Evolutionary conservation across 2,888 invertebrate genomes (phyloP).

Genomic region (Lasioglossum morio): DNA sequence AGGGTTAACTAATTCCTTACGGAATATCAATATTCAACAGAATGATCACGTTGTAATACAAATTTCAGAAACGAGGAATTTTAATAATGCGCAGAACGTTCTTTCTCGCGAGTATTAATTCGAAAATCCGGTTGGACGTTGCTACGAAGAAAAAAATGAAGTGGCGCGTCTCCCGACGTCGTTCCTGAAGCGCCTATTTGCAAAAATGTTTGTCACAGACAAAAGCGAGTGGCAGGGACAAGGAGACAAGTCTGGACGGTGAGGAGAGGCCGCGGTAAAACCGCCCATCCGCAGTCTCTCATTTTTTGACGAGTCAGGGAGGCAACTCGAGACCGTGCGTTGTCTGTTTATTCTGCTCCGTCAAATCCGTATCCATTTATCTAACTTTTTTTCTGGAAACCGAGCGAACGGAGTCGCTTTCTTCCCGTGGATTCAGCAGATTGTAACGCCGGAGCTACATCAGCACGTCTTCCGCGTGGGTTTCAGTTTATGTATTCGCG

Average conservation of each 20-base stretch:
- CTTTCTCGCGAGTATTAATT: background rate
- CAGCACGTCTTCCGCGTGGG: background rate
- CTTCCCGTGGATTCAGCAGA: background rate
- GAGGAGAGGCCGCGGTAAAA: background rate
- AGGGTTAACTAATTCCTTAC: too few species aligned
- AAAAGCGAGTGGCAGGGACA: background rate
- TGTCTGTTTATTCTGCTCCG: background rate
- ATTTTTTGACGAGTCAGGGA: slow-evolving; percentile 1
- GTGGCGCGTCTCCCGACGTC: background rate
- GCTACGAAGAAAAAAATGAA: background rate
- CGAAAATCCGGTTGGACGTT: background rate
- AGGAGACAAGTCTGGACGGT: background rate
- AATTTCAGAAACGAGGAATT: background rate
- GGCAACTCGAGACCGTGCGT: background rate
- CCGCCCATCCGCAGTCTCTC: background rate
- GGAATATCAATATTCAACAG: background rate
- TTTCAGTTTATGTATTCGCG: background rate
- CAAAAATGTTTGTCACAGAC: background rate
- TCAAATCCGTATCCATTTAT: slow-evolving; percentile 4
- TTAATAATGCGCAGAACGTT: background rate
- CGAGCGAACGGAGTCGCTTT: background rate
- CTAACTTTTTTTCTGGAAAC: background rate
- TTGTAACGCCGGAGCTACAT: background rate
- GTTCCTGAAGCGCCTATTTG: background rate
- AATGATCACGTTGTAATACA: background rate